Evolutionary conservation across 2,113 vertebrate species (phyloP).

Genomic region (Cettia cetti): DNA sequence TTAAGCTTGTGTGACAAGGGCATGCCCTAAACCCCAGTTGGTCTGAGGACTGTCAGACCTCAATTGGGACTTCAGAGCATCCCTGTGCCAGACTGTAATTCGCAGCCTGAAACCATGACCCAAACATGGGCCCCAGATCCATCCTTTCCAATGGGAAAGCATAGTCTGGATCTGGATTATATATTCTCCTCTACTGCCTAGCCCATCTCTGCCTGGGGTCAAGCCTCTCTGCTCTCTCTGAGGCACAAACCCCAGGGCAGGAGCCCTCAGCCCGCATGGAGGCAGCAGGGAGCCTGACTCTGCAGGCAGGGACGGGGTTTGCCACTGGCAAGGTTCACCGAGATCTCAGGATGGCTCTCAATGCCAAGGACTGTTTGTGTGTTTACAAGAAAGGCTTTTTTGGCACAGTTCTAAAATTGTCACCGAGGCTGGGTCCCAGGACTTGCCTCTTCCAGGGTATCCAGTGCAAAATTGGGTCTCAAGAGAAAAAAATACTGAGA

Average conservation of each 20-base stretch:
- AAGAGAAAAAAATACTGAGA: not conserved
- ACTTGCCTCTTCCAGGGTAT: constrained; percentile 11
- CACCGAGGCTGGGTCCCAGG: not conserved
- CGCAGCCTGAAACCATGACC: not conserved
- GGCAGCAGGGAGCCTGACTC: not conserved
- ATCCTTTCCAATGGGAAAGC: not conserved
- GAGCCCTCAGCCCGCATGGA: not conserved
- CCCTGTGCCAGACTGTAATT: not conserved
- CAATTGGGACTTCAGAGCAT: not conserved
- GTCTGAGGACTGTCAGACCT: not conserved
- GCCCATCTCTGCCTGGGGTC: not conserved
- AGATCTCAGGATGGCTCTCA: not conserved
- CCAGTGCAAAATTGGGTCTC: constrained; percentile 10
- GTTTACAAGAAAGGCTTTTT: constrained; percentile 52
- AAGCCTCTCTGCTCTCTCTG: not conserved
- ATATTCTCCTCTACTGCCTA: not conserved
- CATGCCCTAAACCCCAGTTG: not conserved
- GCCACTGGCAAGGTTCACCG: not conserved
- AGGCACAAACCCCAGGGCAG: not conserved
- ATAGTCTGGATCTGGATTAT: not conserved
- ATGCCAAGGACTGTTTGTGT: constrained; percentile 64
- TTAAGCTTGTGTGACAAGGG: not conserved
- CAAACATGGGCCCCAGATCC: rapidly evolving
- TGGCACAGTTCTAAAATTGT: not conserved
- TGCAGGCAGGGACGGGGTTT: not conserved